Base-by-base conservation (phyloP, 2,113 vertebrate genomes). In the Rhinolophus ferrumequinum region DNA sequence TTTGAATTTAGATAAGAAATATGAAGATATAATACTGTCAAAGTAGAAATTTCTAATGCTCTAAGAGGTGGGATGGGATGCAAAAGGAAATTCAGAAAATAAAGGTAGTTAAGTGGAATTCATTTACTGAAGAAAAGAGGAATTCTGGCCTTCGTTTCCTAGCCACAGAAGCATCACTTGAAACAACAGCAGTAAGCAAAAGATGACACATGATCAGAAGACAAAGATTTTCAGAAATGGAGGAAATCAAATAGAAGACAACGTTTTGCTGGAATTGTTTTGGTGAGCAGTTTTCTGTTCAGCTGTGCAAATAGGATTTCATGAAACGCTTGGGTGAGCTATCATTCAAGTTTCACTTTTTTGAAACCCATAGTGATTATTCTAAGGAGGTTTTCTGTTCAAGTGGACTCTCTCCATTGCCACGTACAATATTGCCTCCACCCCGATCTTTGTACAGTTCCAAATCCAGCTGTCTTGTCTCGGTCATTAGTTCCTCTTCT, bases 51-150 rank as follows among this genome's bases (percentile, higher is more conserved):
- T 22, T 79, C 15, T 88, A 92, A 41, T 9, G 33, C 6, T 24
- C 22, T 73, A 79, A 14, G 21, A 56, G 28, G 0, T n/a, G 60
- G 7, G 30, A 35, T 69, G n/a, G 12, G 21, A 80, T 86, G 33
- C 80, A 86, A 81, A 89, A 52, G 33, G 33, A 84, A 73, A n/a
- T 80, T 93, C 30, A 60, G 80, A 80, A 84, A 84, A 80, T 50
- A 50, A 79, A 89, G 11, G 28, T 83, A 69, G 56, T 47, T 56
- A 77, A 77, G 12, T 54, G n/a, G 33, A 76, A 82, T 87, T 54
- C 18, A 33, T 58, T 52, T 58, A 16, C 41, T 82, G 15, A 77
- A 80, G 52, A 86, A 82, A 66, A 5, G 26, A 19, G 15, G 66
- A 41, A 3, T 77, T 35, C 69, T 28, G 41, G 11, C 38, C 62